Evolutionary conservation across 1,140 invertebrate species (phyloP), one percentile per base, ranked within the genome.

Genomic region (Cyclargus thomasi): DNA sequence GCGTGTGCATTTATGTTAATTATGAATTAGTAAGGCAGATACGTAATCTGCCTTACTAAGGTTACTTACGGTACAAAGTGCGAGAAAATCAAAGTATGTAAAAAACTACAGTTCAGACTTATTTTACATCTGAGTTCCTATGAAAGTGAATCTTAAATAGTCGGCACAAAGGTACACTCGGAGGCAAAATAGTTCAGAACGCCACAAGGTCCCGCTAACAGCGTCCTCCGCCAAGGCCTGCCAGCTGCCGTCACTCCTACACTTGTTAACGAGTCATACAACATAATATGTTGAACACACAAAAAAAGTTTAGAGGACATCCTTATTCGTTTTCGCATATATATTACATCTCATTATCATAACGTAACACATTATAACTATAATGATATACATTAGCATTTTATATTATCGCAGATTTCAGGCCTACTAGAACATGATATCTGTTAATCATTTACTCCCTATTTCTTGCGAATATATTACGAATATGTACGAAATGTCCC

Each of bases 151-250:
- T 8, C 29, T 29, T 29, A 29, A 4, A 8, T 29, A 29, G 29
- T 29, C 29, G 29, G 29, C 29, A 29, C 8, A 29, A 29, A 29
- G 29, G 29, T 29, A 7, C 29, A 29, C 5, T 29, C 29, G 29
- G 29, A 29, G 29, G 29, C 2, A 2, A 29, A 29, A 4, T 29
- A 29, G 5, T 4, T 29, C 29, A 8, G 29, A 29, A 74, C 73
- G 81, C 68, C 80, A 5, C 29, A 82, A 85, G 82, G 80, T 80
- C 80, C 85, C 78, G 79, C 77, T 85, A 86, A 83, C 83, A 86
- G 73, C 76, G 85, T 87, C 81, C 83, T 85, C 79, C 77, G 67
- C 73, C 86, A 88, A 89, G 83, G 84, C 82, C 81, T 83, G 76
- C 74, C 71, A 77, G 76, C 70, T 86, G 84, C 82, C 83, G 84